A percentile compares a stretch with the other conserved stretches of the same genome.
Evolutionary conservation across 2,797 vertebrate genomes (phyloP).

Genomic region (Halcyon badia): DNA sequence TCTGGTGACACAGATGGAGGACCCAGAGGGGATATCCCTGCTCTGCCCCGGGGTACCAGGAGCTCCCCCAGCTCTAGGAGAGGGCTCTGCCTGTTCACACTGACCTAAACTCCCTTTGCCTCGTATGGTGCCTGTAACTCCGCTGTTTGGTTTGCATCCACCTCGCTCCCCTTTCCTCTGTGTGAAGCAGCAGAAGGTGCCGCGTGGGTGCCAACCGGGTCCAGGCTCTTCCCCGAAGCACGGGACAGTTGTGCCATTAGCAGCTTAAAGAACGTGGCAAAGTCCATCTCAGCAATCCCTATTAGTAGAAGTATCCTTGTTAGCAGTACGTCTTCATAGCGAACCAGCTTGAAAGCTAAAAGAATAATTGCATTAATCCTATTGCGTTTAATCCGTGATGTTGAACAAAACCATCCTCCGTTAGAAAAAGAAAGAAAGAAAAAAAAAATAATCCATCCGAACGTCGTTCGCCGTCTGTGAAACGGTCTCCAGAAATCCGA

Average conservation of each 20-base stretch:
- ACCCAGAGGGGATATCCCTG: background rate
- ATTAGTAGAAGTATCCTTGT: background rate
- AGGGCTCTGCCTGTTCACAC: background rate
- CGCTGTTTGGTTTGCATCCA: background rate
- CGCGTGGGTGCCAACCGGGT: background rate
- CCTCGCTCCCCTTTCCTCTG: background rate
- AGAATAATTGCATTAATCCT: background rate
- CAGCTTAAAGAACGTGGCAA: conserved; percentile 26
- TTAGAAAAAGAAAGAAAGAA: background rate
- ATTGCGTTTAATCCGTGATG: background rate
- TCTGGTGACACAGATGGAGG: fast-evolving
- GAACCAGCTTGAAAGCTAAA: conserved; percentile 17
- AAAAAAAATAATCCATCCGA: background rate
- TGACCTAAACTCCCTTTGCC: background rate
- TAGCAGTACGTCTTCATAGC: background rate
- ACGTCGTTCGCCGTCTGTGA: background rate
- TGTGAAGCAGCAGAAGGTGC: background rate
- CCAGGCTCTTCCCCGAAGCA: background rate
- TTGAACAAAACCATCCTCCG: background rate
- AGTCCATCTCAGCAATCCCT: background rate
- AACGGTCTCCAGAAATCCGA: background rate
- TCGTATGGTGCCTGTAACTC: fast-evolving
- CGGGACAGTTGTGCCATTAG: background rate
- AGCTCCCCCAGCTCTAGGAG: background rate
- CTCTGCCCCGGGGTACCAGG: background rate